phyloP scores from a whole-genome alignment of 2,888 invertebrate species.

The Drosophila maculinotata region DNA sequence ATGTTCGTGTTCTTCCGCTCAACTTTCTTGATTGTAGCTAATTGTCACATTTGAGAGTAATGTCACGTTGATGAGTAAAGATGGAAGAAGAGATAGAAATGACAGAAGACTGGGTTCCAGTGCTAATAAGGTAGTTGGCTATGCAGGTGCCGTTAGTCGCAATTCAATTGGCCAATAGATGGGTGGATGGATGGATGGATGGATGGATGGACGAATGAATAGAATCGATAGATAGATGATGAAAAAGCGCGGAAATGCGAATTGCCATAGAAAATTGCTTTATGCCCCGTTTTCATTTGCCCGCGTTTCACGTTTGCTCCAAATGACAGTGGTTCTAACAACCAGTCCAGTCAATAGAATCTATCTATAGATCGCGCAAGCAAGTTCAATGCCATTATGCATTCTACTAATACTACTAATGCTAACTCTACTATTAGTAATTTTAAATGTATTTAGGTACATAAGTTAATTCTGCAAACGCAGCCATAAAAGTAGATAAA shows the following conservation, averaged over 20 bases:
- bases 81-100: slow-evolving; percentile 14
- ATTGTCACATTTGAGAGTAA: slow-evolving; percentile 6
- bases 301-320: slow-evolving; percentile 58
- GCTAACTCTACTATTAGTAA: slow-evolving; percentile 14
- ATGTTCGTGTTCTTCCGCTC: not conserved
- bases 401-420: slow-evolving; percentile 20
- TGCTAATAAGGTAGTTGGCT: slow-evolving; percentile 54
- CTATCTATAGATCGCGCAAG: slow-evolving; percentile 25
- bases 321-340: slow-evolving; percentile 60
- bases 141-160: slow-evolving; percentile 66
- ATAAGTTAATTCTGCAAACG: not conserved
- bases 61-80: slow-evolving; percentile 23
- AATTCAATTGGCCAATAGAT: slow-evolving; percentile 45
- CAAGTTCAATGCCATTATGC: slow-evolving; percentile 70
- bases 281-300: slow-evolving; percentile 64
- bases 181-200: slow-evolving; percentile 5
- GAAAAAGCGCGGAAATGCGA: slow-evolving; percentile 66
- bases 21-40: slow-evolving; percentile 3
- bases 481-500: slow-evolving; percentile 32
- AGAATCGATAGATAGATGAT: slow-evolving; percentile 35
- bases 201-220: slow-evolving; percentile 5
- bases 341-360: slow-evolving; percentile 45
- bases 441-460: slow-evolving; percentile 2
- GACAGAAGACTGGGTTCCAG: slow-evolving; percentile 21
- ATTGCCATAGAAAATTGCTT: slow-evolving; percentile 73